These are phyloP conservation scores for Platyrinchus mystaceus DNA, from an alignment of 2,797 vertebrate genomes.

Conservation along the genomic window DNA sequence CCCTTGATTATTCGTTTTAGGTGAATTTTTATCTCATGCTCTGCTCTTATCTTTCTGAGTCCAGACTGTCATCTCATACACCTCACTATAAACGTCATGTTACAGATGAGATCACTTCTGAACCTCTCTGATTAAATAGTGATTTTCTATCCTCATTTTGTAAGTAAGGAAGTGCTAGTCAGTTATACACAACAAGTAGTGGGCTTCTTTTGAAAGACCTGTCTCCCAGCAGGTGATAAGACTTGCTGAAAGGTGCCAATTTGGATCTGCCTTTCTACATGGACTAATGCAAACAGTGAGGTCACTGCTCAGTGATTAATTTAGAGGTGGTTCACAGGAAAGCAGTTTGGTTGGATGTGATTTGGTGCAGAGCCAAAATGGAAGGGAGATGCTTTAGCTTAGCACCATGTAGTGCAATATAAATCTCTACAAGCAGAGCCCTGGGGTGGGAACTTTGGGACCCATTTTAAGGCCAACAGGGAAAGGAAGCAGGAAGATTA, in stretches of 20 bases:
- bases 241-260: not conserved
- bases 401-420: fast-evolving
- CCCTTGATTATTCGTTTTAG: not conserved
- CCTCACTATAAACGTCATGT: not conserved
- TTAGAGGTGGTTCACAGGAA: not conserved
- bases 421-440: not conserved
- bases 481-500: not conserved
- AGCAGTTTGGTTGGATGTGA: not conserved
- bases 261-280: not conserved
- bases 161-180: not conserved
- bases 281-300: not conserved
- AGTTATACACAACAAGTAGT: not conserved
- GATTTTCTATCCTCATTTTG: not conserved
- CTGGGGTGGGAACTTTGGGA: not conserved
- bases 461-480: fast-evolving
- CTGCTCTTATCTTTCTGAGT: not conserved
- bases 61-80: not conserved
- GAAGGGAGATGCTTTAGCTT: not conserved
- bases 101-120: not conserved
- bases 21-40: not conserved
- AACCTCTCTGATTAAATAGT: not conserved
- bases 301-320: not conserved
- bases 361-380: not conserved
- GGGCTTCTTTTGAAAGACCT: not conserved
- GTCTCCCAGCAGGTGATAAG: not conserved